Evolutionary conservation across 2,797 vertebrate species (phyloP).

Genomic region (Lophura swinhoii): DNA sequence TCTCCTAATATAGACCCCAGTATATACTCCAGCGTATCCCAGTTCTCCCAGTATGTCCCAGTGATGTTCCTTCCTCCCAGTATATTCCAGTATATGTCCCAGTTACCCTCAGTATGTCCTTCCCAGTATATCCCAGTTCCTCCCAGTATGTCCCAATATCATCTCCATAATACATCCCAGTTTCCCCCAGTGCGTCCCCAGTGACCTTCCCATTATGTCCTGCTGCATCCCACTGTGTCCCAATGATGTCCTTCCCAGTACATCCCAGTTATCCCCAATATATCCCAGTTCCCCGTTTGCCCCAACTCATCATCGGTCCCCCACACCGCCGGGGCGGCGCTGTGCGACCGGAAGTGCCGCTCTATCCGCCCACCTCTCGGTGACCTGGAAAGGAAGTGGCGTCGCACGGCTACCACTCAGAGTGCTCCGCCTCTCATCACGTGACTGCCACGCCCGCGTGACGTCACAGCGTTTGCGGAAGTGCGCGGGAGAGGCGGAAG

Average conservation of each 20-base stretch:
- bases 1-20: too few relatives aligned
- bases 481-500: neutral
- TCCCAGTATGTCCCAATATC: neutral
- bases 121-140: too few relatives aligned
- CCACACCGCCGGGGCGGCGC: neutral
- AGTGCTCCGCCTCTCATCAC: neutral
- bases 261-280: neutral
- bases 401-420: too few relatives aligned
- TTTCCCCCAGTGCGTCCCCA: neutral
- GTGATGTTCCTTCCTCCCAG: too few relatives aligned
- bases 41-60: too few relatives aligned
- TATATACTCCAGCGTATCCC: too few relatives aligned
- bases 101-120: too few relatives aligned
- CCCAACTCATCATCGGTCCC: neutral
- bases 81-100: too few relatives aligned
- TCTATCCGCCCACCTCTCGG: accelerated
- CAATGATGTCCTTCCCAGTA: neutral
- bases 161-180: neutral
- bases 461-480: neutral
- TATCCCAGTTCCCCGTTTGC: neutral
- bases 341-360: accelerated
- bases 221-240: neutral
- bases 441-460: neutral
- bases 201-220: neutral
- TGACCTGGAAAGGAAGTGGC: neutral